Evolutionary conservation across 53 echinoderm and acorn worm genomes (phyloP).

Genomic region (Paracentrotus lividus): DNA sequence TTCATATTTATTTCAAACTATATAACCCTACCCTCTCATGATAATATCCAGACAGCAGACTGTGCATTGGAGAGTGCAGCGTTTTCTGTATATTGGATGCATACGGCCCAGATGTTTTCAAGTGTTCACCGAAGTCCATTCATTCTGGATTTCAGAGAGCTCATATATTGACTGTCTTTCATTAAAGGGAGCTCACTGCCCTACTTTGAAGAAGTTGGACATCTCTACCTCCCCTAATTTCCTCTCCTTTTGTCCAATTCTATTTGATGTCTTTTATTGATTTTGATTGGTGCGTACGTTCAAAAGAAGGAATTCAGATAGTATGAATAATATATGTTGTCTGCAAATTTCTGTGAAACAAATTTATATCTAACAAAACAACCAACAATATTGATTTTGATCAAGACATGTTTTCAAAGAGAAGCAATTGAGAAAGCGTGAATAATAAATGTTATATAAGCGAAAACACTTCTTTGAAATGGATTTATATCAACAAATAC

Average conservation of each 20-base stretch:
- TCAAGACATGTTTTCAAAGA: no score
- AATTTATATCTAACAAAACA: background rate
- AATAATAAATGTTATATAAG: constrained; percentile 36
- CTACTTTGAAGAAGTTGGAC: background rate
- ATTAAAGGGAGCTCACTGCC: background rate
- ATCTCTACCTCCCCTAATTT: background rate
- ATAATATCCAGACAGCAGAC: background rate
- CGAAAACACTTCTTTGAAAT: background rate
- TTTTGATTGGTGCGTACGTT: constrained; percentile 2
- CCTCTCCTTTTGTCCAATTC: background rate
- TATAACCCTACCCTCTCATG: background rate
- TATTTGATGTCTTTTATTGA: background rate
- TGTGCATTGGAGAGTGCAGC: no score
- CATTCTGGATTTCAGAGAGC: constrained; percentile 13
- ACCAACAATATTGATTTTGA: no score
- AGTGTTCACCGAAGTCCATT: constrained; percentile 36
- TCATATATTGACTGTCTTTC: constrained; percentile 34
- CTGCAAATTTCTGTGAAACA: background rate
- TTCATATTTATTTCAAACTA: background rate
- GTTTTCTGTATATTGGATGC: background rate
- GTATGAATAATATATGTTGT: constrained; percentile 38
- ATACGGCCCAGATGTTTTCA: constrained; percentile 55
- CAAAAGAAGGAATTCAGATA: background rate
- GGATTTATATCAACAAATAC: background rate
- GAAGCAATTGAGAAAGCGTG: background rate